Evolutionary conservation across 1,140 invertebrate species (phyloP), one percentile per base, ranked within the genome.

Genomic region (Cotesia glomerata): DNA sequence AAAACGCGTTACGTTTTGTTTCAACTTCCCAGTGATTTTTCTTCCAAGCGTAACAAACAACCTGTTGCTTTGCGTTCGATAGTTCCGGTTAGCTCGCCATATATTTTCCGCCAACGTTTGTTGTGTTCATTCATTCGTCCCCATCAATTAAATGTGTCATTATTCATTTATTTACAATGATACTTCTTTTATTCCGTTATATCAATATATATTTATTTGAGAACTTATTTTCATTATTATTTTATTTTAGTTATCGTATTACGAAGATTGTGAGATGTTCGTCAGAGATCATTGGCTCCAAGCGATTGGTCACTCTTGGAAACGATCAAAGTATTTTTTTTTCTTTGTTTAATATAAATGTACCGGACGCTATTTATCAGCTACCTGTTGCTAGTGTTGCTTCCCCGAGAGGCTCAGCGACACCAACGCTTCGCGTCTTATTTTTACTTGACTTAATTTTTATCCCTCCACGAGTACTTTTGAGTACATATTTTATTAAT

Each of bases 381-480:
- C 68, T 73, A 75, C 74, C 74, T 75, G 74, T 75, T 72, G 56
- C 65, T 52, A 16, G 54, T 58, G 14, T 13, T 54, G 13, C 52
- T 54, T 54, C 3, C 16, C 7, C 52, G 52, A 7, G 3, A 4
- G 7, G 4, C n/a, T 13, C n/a, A 54, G 52, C 16, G 52, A 54
- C n/a, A 54, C 16, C 52, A 54, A 18, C n/a, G 52, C 13, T 54
- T 54, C 5, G 13, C 13, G 16, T 54, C 52, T 54, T 54, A 5
- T 54, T 13, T 59, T 59, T 59, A 59, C 14, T 59, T 59, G 32
- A 34, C 35, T n/a, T 18, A 0, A 9, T 56, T 64, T 18, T 73
- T 69, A 45, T 56, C 26, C 1, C 26, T 26, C 26, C 26, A 26
- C 26, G 3, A 26, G 26, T 26, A 26, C 1, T 26, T 26, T 26